Evolutionary conservation across 2,888 invertebrate genomes (phyloP), one percentile per base, ranked within the genome.

Genomic region (Lochmaea capreae): DNA sequence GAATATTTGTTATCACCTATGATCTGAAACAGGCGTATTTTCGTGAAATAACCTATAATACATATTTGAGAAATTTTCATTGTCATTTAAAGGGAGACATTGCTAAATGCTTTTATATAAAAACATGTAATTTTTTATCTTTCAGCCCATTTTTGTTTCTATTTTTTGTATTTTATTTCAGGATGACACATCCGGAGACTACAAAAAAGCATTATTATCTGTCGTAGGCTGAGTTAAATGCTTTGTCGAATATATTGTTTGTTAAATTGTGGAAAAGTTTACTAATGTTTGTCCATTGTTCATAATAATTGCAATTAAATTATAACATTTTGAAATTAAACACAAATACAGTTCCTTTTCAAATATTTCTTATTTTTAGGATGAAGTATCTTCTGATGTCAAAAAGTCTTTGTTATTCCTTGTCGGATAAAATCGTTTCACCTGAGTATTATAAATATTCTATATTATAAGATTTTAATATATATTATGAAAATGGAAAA

Each of bases 141-240:
- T 22, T 22, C 22, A 59, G 67, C 62, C 67, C 63, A 71, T 71
- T 74, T 59, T 12, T 1, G 39, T 26, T 46, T 46, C 46, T 46
- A 46, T 46, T 46, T 46, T 12, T 22, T 72, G 26, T 76, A 65
- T 75, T 71, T 74, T 85, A 16, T 92, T 94, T 86, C 92, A 96
- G 95, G 95, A 92, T 85, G 97, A 97, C 89, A 95, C 96, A 79
- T 95, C 95, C 84, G 97, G 97, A 83, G 95, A 97, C 90, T 97
- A 96, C 92, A 96, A 93, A 90, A 94, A 93, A 90, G 92, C 95
- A 84, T 92, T 97, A 86, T 91, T 97, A 88, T 93, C 95, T 83
- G 89, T 97, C 87, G 92, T 95, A 22, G 78, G 78, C 73, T 79
- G 76, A 76, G 59, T 71, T 46, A 65, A 42, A 52, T 42, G 26